Base-by-base conservation (phyloP, 2,888 invertebrate species). In the Nomada ferruginata region DNA sequence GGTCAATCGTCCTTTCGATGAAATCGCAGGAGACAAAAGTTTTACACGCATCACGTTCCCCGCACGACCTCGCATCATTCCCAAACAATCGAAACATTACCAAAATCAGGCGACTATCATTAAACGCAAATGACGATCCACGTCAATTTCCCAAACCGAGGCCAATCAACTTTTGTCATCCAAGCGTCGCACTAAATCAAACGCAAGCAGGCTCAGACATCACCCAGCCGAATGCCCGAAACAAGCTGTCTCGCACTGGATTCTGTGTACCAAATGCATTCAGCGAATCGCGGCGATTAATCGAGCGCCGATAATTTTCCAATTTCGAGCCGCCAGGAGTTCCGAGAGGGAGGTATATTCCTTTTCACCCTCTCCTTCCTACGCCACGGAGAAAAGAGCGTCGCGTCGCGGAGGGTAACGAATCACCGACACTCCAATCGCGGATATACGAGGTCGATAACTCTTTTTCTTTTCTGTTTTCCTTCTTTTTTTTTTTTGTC, bases 391-490 rank as follows among this genome's bases (percentile, higher is more conserved):
- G 72, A 57, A 63, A 65, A 59, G 63, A 61, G 26, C 57, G 66
- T 53, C 66, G 26, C 57, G 66, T 53, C 66, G 26, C 29, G 47
- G 23, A 26, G 36, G 78, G 57, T 44, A 47, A 15, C 50, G 64
- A 73, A 73, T 78, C 78, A 66, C 65, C 74, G 79, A 50, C 53
- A 68, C 75, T 70, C 60, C 55, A 63, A 78, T 83, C 73, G 20
- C 42, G 71, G 66, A 77, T 77, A 77, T 82, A 73, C 72, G 81
- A 73, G 68, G 68, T 74, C 83, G 82, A 82, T 83, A 82, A 59
- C 66, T 83, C 80, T 72, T 60, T 42, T 20, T 20, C 42, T 47
- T 29, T 59, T 55, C 23, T 20, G n/a, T 47, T 29, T 59, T 55
- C 23, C 23, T 20, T 20, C 44, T 44, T 47, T 69, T 55, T 74